Evolutionary conservation across 1,140 invertebrate genomes (phyloP), one percentile per base, ranked within the genome.

Genomic region (Formica selysi): DNA sequence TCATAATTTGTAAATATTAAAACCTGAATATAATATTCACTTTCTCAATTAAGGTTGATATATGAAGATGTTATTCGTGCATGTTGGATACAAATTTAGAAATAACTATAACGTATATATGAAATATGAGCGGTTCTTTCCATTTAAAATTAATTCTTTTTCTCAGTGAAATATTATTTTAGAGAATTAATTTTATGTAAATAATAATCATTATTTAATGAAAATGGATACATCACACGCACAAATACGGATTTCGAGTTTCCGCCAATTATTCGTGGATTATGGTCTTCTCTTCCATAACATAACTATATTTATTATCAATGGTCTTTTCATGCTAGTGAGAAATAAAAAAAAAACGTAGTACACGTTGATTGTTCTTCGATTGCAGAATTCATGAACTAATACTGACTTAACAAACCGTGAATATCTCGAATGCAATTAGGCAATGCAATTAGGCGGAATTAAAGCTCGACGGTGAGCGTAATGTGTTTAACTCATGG

Each of bases 401-500:
- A 65, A 70, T 1, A 6, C 8, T 8, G 51, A 41, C 48, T 87
- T 62, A 85, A 85, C 61, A 61, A 74, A 73, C 38, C 59, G 41
- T 38, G 44, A 44, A 76, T 68, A 86, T 68, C 70, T 87, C 80
- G 44, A 13, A 78, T 68, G 54, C 78, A 85, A 89, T 88, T 61
- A 73, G 70, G 59, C 44, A 13, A 78, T 68, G 54, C 78, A 85
- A 89, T 88, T 61, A 73, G 70, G 59, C 44, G 19, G 54, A 85
- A 57, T 57, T 62, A 59, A 71, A 70, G 67, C 19, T 87, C 67
- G 67, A 22, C n/a, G 26, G 38, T 62, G 73, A 85, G 51, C 41
- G 38, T 88, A 83, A 59, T 70, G 76, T 41, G 71, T 74, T 88
- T 59, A 89, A 62, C 70, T 10, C 1, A 59, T 32, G 44, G 36